A percentile compares a stretch with the other conserved stretches of the same genome.
These are phyloP conservation scores for Acanthisitta chloris DNA, from an alignment of 2,113 vertebrate genomes.

Conservation along the genomic window DNA sequence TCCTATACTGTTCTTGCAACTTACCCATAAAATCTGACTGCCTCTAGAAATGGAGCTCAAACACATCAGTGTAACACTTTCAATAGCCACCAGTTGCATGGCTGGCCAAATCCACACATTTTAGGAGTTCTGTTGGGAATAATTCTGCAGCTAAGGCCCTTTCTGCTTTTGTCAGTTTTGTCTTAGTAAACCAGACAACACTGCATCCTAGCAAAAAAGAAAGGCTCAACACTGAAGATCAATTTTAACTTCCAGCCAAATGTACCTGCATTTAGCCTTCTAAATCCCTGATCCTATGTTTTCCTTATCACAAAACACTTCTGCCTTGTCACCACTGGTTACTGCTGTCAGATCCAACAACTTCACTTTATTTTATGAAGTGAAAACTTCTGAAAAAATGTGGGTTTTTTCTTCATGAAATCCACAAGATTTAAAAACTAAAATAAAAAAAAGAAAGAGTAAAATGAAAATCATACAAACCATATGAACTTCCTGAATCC, in stretches of 20 bases:
- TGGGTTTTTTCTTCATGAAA: neutral
- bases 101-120: neutral
- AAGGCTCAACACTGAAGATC: neutral
- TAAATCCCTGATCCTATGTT: neutral
- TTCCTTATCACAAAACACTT: neutral
- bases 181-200: neutral
- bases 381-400: neutral
- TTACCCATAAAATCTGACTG: neutral
- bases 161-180: neutral
- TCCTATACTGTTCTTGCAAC: neutral
- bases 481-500: constrained; percentile 86
- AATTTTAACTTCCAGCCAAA: neutral
- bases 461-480: constrained; percentile 74
- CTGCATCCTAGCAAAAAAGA: neutral
- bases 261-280: neutral
- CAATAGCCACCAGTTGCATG: neutral
- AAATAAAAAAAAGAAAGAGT: neutral
- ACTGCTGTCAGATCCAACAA: neutral
- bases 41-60: neutral
- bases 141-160: neutral
- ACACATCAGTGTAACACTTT: neutral
- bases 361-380: neutral
- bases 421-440: neutral
- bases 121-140: neutral
- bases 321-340: neutral